A percentile compares a stretch with the other conserved stretches of the same genome.
These are phyloP conservation scores for Rhinogobio ventralis DNA, from an alignment of 2,797 vertebrate genomes.

Conservation along the genomic window DNA sequence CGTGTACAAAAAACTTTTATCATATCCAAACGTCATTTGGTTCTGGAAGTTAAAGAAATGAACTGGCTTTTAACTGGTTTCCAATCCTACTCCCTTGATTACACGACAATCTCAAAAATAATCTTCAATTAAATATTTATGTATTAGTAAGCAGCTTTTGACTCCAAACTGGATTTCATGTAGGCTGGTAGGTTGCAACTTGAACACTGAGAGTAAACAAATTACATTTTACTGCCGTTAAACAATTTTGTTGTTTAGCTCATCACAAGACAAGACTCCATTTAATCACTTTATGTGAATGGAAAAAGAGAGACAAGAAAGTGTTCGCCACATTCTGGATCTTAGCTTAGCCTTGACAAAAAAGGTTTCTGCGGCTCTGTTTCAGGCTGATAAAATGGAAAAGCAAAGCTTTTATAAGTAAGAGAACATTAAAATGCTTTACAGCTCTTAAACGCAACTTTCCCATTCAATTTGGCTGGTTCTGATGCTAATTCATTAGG, in stretches of 20 bases:
- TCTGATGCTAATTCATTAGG: conserved; percentile 46
- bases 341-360: conserved; percentile 21
- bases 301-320: neutral
- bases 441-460: conserved; percentile 34
- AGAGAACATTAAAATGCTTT: conserved; percentile 34
- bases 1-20: neutral
- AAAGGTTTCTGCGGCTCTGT: conserved; percentile 18
- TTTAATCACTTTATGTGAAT: conserved; percentile 21
- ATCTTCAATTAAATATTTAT: neutral
- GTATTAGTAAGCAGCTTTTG: neutral
- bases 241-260: conserved; percentile 20
- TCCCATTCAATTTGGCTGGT: conserved; percentile 53
- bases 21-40: neutral
- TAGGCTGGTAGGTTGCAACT: neutral
- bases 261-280: conserved; percentile 2
- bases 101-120: neutral
- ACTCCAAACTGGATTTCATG: neutral
- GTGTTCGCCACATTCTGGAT: conserved; percentile 22
- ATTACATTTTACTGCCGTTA: conserved; percentile 10
- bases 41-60: neutral
- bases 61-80: neutral
- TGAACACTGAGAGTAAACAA: neutral
- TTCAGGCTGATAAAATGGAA: conserved; percentile 35
- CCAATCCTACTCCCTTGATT: neutral
- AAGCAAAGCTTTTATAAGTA: conserved; percentile 28